Evolutionary conservation across 2,888 invertebrate species (phyloP).

Genomic region (Phorcus lineatus): DNA sequence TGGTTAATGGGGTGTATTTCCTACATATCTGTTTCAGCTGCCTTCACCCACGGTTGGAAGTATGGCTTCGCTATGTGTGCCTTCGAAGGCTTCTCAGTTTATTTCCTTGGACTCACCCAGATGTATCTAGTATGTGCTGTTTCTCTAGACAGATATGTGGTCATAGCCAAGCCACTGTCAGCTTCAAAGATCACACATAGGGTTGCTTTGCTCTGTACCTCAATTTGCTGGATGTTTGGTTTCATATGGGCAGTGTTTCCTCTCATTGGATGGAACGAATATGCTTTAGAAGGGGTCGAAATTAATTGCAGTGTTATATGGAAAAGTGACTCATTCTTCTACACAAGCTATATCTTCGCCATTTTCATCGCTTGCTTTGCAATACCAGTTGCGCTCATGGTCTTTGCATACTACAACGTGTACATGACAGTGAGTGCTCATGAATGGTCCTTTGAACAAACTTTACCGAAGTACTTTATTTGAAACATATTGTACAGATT

Average conservation of each 20-base stretch:
- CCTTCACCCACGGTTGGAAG: background rate
- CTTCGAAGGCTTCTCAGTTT: constrained; percentile 60
- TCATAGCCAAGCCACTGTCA: constrained; percentile 42
- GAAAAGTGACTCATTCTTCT: constrained; percentile 44
- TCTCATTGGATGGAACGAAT: constrained; percentile 64
- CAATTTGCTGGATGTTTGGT: constrained; percentile 48
- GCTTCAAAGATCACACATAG: constrained; percentile 38
- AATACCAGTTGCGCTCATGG: constrained; percentile 55
- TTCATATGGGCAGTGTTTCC: constrained; percentile 63
- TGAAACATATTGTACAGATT: too few relatives aligned
- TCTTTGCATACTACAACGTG: constrained; percentile 56
- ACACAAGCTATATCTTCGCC: constrained; percentile 54
- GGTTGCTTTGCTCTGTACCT: constrained; percentile 32
- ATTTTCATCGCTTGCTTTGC: constrained; percentile 62
- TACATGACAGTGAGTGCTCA: constrained; percentile 58
- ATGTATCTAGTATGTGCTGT: constrained; percentile 41
- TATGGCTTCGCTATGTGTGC: constrained; percentile 45
- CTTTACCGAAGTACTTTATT: background rate
- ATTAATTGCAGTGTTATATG: constrained; percentile 57
- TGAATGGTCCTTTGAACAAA: background rate
- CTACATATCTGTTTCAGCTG: constrained; percentile 22
- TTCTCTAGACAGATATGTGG: constrained; percentile 42
- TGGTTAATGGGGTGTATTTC: constrained; percentile 44
- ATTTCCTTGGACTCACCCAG: constrained; percentile 39
- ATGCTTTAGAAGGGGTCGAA: constrained; percentile 54